These are phyloP conservation scores for Telmatherina bonti DNA, from an alignment of 2,797 vertebrate genomes.

Conservation along the genomic window DNA sequence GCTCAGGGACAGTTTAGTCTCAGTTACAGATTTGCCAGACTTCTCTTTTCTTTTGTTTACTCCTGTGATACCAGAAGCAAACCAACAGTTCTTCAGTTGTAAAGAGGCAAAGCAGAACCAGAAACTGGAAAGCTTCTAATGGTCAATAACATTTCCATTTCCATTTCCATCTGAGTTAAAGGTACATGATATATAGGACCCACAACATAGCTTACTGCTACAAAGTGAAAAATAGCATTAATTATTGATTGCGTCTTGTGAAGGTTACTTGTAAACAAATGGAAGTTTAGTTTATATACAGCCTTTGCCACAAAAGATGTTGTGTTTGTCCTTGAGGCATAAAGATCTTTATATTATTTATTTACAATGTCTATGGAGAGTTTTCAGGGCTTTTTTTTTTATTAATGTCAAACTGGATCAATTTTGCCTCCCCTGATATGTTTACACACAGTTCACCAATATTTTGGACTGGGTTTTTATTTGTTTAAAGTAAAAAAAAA, in stretches of 20 bases:
- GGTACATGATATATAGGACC: background rate
- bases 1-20: conserved; percentile 15
- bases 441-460: background rate
- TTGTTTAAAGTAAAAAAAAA: background rate
- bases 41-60: background rate
- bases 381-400: too few species aligned
- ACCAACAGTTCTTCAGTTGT: conserved; percentile 12
- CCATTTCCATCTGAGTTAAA: background rate
- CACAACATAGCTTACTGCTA: background rate
- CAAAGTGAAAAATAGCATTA: background rate
- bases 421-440: background rate
- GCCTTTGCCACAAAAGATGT: background rate
- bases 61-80: background rate
- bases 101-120: background rate
- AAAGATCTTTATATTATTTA: background rate
- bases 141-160: background rate
- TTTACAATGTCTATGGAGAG: background rate
- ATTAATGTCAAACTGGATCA: background rate
- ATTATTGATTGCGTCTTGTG: background rate
- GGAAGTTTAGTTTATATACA: background rate
- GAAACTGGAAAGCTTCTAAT: background rate
- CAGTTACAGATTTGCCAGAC: conserved; percentile 6
- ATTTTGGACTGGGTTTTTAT: background rate
- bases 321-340: background rate
- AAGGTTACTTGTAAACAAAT: background rate